Base-by-base conservation (phyloP, 2,888 invertebrate genomes). In the Muschampia plurimacula region DNA sequence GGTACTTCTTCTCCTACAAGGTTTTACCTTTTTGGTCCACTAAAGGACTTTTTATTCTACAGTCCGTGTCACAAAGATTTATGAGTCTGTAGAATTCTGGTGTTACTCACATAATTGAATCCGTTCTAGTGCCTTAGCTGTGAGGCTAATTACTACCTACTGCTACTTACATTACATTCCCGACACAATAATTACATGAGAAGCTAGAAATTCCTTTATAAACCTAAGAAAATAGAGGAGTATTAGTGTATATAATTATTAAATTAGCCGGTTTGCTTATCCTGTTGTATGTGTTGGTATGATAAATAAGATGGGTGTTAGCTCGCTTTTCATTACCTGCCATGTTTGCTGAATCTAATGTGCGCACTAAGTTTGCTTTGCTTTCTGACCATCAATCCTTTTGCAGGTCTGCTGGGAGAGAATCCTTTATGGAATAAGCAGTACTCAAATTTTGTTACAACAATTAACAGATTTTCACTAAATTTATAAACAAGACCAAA, bases 101-200 rank as follows among this genome's bases (percentile, higher is more conserved):
- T 52, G 52, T 15, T 52, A 52, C 15, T 8, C 22, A 22, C 55
- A 55, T 55, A 55, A 55, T 55, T 55, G 7, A 55, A 55, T 15
- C 22, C 22, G 15, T 55, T 55, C 22, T 55, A 9, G 9, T n/a
- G 52, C 15, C 52, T 52, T 22, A 52, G 52, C 15, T 55, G 22
- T 55, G 15, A 55, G 9, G 10, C 55, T 55, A 55, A 55, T 55
- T 55, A 55, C 55, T 55, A 49, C 49, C 49, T 15, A 55, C 55
- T 22, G 9, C 55, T 55, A 6, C 55, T 55, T n/a, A 55, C 55
- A 55, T 55, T 22, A 55, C 15, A 55, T 22, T 55, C 55, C 55
- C 22, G 9, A 9, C 9, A 22, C 22, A 10, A 15, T 55, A 55
- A 22, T 10, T 22, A 55, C 55, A 55, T 15, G 2, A 22, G 9